A percentile compares a stretch with the other conserved stretches of the same genome.
Conservation (phyloP, 2,797 vertebrate species). For the Mormyrus hasselquistii region DNA sequence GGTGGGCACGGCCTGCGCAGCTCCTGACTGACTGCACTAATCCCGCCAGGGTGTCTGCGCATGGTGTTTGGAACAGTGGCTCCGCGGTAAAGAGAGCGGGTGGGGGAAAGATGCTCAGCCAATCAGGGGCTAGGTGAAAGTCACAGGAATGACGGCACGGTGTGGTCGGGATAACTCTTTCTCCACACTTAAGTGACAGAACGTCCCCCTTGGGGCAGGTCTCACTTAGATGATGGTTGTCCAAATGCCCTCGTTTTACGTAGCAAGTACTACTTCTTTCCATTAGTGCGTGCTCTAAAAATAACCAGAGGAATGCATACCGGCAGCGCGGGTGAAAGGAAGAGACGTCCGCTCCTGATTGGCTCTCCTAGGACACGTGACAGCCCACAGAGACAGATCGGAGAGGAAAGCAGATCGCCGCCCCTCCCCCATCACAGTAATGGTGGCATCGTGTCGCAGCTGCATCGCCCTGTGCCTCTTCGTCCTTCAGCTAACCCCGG, state of each 20-base stretch:
- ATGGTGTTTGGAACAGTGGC: conserved; percentile 39
- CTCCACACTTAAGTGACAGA: background rate
- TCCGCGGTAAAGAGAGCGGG: conserved; percentile 50
- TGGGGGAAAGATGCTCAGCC: background rate
- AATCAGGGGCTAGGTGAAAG: conserved; percentile 44
- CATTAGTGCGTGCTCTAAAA: conserved; percentile 10
- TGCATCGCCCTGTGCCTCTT: background rate
- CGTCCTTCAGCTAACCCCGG: conserved; percentile 28
- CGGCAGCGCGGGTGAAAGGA: background rate
- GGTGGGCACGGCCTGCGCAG: background rate
- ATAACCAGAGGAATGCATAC: conserved; percentile 5
- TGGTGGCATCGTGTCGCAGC: background rate
- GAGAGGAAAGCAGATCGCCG: background rate
- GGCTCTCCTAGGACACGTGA: background rate
- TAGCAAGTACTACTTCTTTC: background rate
- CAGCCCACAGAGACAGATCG: background rate
- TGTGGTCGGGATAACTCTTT: background rate
- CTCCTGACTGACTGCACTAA: conserved; percentile 37
- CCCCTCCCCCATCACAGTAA: background rate
- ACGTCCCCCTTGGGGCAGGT: background rate
- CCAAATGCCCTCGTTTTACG: background rate
- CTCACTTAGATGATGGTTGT: background rate
- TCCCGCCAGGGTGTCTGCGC: conserved; percentile 43
- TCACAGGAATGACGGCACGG: conserved; percentile 19
- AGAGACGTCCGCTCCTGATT: background rate